Conservation (phyloP, 1,140 invertebrate species). For the Drosophila triauraria region DNA sequence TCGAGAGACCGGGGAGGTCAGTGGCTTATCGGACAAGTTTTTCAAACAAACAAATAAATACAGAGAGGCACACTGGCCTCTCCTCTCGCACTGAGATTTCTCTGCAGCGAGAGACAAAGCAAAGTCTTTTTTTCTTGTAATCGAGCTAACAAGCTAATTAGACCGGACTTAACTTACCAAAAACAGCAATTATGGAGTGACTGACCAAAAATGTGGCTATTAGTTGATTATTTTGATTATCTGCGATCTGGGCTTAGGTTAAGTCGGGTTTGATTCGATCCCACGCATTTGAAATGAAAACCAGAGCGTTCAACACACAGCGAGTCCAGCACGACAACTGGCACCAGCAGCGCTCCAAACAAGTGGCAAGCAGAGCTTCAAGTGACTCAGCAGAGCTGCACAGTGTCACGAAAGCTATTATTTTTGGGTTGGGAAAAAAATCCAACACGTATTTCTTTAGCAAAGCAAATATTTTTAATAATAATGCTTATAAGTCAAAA, state of each 20-base stretch:
- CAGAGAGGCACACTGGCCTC: neutral
- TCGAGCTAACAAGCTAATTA: conserved; percentile 42
- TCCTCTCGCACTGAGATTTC: conserved; percentile 11
- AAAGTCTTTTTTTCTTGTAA: neutral
- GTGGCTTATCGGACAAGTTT: conserved; percentile 74
- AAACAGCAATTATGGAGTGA: conserved; percentile 38
- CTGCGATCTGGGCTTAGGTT: neutral
- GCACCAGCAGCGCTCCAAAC: conserved; percentile 18
- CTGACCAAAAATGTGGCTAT: conserved; percentile 12
- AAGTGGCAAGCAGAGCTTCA: conserved; percentile 60
- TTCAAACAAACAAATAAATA: conserved; percentile 20
- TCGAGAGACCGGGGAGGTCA: conserved; percentile 54
- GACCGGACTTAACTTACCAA: conserved; percentile 33
- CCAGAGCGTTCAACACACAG: conserved; percentile 70
- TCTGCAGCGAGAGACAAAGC: neutral
- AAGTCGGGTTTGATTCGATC: conserved; percentile 8
- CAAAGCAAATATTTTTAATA: neutral
- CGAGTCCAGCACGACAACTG: conserved; percentile 75
- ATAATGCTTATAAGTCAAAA: rapidly evolving
- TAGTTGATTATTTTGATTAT: conserved; percentile 24
- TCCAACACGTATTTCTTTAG: neutral
- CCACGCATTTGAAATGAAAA: conserved; percentile 55
- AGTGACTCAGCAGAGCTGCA: conserved; percentile 65
- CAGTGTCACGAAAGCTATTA: conserved; percentile 34
- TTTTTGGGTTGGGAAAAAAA: neutral